Evolutionary conservation across 2,888 invertebrate genomes (phyloP), one percentile per base, ranked within the genome.

Genomic region (Clusia tigrina): DNA sequence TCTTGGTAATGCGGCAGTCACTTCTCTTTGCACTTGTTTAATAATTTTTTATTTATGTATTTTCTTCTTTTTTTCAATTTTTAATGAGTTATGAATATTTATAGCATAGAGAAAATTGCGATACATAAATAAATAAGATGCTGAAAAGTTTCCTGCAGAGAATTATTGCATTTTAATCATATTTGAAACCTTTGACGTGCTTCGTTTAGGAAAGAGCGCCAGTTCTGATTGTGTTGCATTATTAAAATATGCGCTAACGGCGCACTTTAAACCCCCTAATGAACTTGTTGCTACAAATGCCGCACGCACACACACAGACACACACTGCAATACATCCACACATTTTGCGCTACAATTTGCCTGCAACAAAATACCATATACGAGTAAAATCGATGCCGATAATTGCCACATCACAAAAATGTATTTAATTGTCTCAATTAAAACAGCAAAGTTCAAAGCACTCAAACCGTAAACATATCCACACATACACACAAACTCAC

Each of bases 401-500:
- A n/a, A n/a, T n/a, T n/a, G n/a, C n/a, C n/a, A 3, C 56, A 55
- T 26, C 55, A 59, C 26, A 53, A 58, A 22, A 54, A 12, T 38
- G 37, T 17, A 55, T 56, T 55, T 63, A 67, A 67, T 67, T 65
- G 57, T 60, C 55, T 52, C 65, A 59, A 67, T 65, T 67, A 67
- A 64, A 62, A 42, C 22, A 22, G 54, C 54, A 64, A 63, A 64
- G 54, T 54, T 59, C 67, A 60, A 65, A 63, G 69, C 71, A 68
- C 69, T 70, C 62, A 64, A 68, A 54, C 64, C 56, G 66, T 64
- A 59, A 18, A 42, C 54, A 62, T n/a, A 61, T n/a, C n/a, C 52
- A 53, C 37, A 64, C 58, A 38, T 38, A 22, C 20, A 15, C n/a
- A 42, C 20, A 48, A 56, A 56, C n/a, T 23, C 46, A 18, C 38